Percentiles rank a stretch among this genome's conserved stretches.
phyloP scores from a whole-genome alignment of 2,888 invertebrate genomes.

The Anticlea derivata region DNA sequence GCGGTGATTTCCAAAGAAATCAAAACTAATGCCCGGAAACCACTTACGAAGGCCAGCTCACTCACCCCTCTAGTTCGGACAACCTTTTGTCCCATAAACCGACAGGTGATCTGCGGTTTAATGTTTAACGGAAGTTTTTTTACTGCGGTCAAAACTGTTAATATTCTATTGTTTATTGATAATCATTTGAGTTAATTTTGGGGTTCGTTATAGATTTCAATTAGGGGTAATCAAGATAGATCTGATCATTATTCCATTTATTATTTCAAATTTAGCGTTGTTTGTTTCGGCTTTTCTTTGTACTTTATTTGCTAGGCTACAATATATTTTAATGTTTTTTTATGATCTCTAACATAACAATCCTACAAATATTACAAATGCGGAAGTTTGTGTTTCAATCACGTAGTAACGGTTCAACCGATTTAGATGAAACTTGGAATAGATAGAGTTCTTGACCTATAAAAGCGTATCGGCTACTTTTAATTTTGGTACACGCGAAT shows the following conservation, averaged over 20 bases:
- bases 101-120: constrained; percentile 37
- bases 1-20: not conserved
- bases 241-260: constrained; percentile 25
- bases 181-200: constrained; percentile 28
- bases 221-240: constrained; percentile 26
- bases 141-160: constrained; percentile 35
- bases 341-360: too few species aligned
- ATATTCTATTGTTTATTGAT: constrained; percentile 34
- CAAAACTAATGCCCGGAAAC: not conserved
- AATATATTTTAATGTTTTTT: too few species aligned
- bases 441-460: too few species aligned
- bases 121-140: constrained; percentile 36
- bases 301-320: not conserved
- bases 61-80: constrained; percentile 20
- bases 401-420: too few species aligned
- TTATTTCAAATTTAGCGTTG: constrained; percentile 3
- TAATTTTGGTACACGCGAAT: too few species aligned
- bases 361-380: too few species aligned
- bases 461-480: too few species aligned
- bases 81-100: constrained; percentile 23
- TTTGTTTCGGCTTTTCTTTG: constrained; percentile 19
- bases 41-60: not conserved
- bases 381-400: too few species aligned
- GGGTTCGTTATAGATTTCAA: constrained; percentile 30
- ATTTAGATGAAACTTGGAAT: too few species aligned